A percentile compares a stretch with the other conserved stretches of the same genome.
These are phyloP conservation scores for Oligia latruncula DNA, from an alignment of 2,888 invertebrate species.

Conservation along the genomic window DNA sequence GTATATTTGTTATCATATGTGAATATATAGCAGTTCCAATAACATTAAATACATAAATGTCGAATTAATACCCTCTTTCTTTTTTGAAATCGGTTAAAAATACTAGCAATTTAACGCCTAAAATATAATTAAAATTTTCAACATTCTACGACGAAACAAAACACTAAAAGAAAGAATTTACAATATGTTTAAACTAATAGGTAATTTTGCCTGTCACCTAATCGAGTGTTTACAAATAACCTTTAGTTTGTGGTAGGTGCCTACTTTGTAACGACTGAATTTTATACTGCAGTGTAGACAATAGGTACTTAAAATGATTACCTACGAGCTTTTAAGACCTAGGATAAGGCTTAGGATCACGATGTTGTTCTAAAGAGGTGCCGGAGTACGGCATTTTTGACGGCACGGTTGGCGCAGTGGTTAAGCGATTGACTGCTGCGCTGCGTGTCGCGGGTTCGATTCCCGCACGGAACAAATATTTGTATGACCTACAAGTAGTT, in stretches of 20 bases:
- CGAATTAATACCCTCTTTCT: too few relatives aligned
- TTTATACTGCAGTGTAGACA: neutral
- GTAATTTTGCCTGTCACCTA: constrained; percentile 13
- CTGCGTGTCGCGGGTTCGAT: too few relatives aligned
- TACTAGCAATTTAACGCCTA: neutral
- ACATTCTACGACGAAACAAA: constrained; percentile 1
- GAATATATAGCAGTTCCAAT: too few relatives aligned
- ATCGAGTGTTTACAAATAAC: constrained; percentile 14
- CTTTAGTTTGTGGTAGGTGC: neutral
- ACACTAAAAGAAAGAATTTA: constrained; percentile 11
- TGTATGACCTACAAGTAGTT: too few relatives aligned
- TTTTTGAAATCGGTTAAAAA: too few relatives aligned
- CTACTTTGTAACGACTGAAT: constrained; percentile 13
- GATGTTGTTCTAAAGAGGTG: neutral
- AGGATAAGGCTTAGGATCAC: neutral
- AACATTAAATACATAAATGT: too few relatives aligned
- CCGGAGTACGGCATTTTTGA: too few relatives aligned
- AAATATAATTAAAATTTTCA: constrained; percentile 1
- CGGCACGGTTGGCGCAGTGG: too few relatives aligned
- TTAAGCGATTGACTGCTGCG: too few relatives aligned
- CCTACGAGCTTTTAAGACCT: constrained; percentile 6
- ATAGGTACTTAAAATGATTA: constrained; percentile 11
- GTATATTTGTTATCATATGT: too few relatives aligned
- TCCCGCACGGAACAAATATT: too few relatives aligned
- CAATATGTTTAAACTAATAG: constrained; percentile 18